Conservation (phyloP, 2,797 vertebrate species). For the Microctenopoma lineatum region DNA sequence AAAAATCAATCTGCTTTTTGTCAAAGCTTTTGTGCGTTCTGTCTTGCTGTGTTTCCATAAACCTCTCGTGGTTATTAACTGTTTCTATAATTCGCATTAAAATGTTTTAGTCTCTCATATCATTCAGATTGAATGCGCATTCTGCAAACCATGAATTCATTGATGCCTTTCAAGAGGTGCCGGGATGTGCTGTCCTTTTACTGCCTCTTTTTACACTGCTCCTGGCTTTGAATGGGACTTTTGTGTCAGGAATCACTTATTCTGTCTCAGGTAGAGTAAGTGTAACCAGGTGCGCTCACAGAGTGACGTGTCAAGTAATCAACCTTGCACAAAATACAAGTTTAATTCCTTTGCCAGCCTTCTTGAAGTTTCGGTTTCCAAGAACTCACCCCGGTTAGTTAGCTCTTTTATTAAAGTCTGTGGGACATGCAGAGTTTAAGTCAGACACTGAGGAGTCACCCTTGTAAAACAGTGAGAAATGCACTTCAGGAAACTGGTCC, state of each 20-base stretch:
- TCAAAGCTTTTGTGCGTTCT: constrained; percentile 37
- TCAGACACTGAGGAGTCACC: constrained; percentile 38
- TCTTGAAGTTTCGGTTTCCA: constrained; percentile 3
- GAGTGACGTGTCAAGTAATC: constrained; percentile 18
- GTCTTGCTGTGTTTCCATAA: constrained; percentile 23
- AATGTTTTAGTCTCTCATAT: constrained; percentile 39
- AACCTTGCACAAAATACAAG: constrained; percentile 36
- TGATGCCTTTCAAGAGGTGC: constrained; percentile 26
- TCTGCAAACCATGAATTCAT: constrained; percentile 19
- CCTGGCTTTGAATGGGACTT: constrained; percentile 22
- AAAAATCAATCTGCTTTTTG: constrained; percentile 52
- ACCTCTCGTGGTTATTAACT: constrained; percentile 35
- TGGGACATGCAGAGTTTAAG: constrained; percentile 36
- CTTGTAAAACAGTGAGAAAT: constrained; percentile 62
- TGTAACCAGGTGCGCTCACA: constrained; percentile 1
- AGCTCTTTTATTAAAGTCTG: constrained; percentile 30
- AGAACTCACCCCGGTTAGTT: constrained; percentile 16
- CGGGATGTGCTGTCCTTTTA: neutral
- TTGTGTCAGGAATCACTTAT: constrained; percentile 21
- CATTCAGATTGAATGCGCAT: constrained; percentile 20
- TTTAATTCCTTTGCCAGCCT: constrained; percentile 1
- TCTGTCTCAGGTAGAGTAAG: neutral
- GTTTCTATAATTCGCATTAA: constrained; percentile 34
- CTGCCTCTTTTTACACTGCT: neutral
- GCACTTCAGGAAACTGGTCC: constrained; percentile 55